These are phyloP conservation scores for Rhagium mordax DNA, from an alignment of 2,888 invertebrate species.

Conservation along the genomic window DNA sequence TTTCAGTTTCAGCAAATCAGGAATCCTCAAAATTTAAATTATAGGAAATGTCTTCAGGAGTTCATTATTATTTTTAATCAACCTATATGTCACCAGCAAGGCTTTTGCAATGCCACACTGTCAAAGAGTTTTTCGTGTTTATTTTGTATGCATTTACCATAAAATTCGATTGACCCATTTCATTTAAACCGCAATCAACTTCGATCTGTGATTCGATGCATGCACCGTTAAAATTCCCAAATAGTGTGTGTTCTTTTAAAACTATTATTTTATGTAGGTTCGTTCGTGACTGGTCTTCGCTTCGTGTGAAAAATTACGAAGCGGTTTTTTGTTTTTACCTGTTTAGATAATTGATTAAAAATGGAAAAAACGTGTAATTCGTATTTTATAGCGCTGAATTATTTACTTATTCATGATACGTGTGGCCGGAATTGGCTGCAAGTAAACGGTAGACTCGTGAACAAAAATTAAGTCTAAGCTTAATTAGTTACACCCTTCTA, in stretches of 20 bases:
- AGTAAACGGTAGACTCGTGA: too few species aligned
- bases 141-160: not conserved
- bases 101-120: too few species aligned
- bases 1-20: too few species aligned
- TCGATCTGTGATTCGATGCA: not conserved
- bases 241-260: conserved; percentile 5
- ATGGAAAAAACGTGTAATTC: not conserved
- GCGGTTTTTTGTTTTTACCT: not conserved
- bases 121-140: not conserved
- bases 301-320: conserved; percentile 8
- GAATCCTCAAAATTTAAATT: too few species aligned
- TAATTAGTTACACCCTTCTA: too few species aligned
- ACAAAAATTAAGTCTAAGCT: too few species aligned
- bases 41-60: too few species aligned
- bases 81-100: too few species aligned
- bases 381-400: not conserved
- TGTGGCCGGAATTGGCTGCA: too few species aligned
- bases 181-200: not conserved
- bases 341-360: not conserved
- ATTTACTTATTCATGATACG: not conserved
- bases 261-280: conserved; percentile 6
- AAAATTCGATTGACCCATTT: not conserved
- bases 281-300: conserved; percentile 1
- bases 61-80: too few species aligned
- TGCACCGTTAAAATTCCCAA: not conserved